A percentile compares a stretch with the other conserved stretches of the same genome.
phyloP scores from a whole-genome alignment of 2,797 vertebrate species.

The Rhinophrynus dorsalis region DNA sequence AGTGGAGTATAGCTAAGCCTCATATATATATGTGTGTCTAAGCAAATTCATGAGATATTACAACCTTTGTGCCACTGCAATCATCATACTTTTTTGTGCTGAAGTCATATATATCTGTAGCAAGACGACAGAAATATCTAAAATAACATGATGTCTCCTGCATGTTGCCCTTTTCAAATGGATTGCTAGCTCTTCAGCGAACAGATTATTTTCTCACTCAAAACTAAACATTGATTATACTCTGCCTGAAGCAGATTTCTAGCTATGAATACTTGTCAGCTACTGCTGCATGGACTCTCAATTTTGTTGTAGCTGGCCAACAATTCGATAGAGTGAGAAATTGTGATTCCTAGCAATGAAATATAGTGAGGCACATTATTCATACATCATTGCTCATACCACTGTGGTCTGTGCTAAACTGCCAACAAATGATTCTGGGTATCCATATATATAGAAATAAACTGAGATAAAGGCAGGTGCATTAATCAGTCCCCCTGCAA shows the following conservation, averaged over 20 bases:
- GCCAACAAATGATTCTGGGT: conserved; percentile 8
- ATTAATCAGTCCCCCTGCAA: too few species aligned
- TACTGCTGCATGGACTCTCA: neutral
- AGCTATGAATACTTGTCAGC: conserved; percentile 10
- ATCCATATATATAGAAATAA: too few species aligned
- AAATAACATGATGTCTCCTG: neutral
- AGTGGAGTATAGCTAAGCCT: neutral
- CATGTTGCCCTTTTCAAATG: neutral
- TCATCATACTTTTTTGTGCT: neutral
- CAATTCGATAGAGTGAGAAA: conserved; percentile 22
- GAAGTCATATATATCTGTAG: too few species aligned
- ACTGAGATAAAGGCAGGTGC: too few species aligned
- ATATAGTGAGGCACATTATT: conserved; percentile 17
- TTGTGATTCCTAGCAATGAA: conserved; percentile 18
- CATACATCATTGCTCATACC: conserved; percentile 12
- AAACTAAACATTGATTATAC: conserved; percentile 19
- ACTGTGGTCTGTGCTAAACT: neutral
- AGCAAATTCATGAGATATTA: neutral
- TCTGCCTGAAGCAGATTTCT: neutral
- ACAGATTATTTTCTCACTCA: conserved; percentile 8
- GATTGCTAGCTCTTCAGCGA: conserved; percentile 8
- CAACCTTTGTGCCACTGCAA: neutral
- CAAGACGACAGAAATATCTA: neutral
- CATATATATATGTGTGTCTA: neutral
- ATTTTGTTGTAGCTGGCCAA: conserved; percentile 8